Percentiles rank a stretch among this genome's conserved stretches.
These are phyloP conservation scores for Arnoldichthys spilopterus DNA, from an alignment of 2,797 vertebrate genomes.

Conservation along the genomic window DNA sequence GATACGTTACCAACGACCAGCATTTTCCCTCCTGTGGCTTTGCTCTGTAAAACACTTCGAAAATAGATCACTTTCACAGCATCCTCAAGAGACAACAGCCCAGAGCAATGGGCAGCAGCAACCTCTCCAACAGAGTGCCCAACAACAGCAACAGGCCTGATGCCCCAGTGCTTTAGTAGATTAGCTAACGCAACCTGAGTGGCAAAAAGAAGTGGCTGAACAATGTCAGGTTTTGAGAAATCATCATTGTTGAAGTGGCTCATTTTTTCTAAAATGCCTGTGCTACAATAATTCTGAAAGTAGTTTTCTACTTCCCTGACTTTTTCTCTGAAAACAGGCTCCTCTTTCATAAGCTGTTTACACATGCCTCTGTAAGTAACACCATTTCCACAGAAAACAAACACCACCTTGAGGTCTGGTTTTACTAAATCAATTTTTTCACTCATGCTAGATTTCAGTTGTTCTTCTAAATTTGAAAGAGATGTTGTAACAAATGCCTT, in stretches of 20 bases:
- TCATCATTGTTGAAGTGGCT: conserved; percentile 66
- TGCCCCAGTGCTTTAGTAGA: conserved; percentile 82
- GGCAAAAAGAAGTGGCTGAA: conserved; percentile 85
- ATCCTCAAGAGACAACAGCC: conserved; percentile 83
- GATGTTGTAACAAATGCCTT: conserved; percentile 78
- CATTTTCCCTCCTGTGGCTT: conserved; percentile 83
- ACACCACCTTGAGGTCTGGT: conserved; percentile 76
- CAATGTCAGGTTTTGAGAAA: conserved; percentile 72
- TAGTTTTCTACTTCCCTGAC: conserved; percentile 72
- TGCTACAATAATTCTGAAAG: conserved; percentile 65
- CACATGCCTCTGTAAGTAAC: conserved; percentile 81
- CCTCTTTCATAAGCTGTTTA: conserved; percentile 74
- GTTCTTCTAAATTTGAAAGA: conserved; percentile 73
- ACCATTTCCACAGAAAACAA: conserved; percentile 87
- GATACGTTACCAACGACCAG: conserved; percentile 84
- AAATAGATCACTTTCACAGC: conserved; percentile 84
- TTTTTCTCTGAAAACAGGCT: conserved; percentile 82
- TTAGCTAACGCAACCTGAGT: conserved; percentile 82
- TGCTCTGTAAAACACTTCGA: conserved; percentile 81
- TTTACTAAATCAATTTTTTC: conserved; percentile 54
- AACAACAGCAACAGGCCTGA: conserved; percentile 76
- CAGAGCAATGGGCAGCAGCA: conserved; percentile 86
- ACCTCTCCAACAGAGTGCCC: conserved; percentile 88
- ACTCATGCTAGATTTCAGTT: conserved; percentile 59
- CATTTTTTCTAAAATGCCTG: conserved; percentile 73